A percentile compares a stretch with the other conserved stretches of the same genome.
These are phyloP conservation scores for Diarsia brunnea DNA, from an alignment of 2,888 invertebrate species.

Conservation along the genomic window DNA sequence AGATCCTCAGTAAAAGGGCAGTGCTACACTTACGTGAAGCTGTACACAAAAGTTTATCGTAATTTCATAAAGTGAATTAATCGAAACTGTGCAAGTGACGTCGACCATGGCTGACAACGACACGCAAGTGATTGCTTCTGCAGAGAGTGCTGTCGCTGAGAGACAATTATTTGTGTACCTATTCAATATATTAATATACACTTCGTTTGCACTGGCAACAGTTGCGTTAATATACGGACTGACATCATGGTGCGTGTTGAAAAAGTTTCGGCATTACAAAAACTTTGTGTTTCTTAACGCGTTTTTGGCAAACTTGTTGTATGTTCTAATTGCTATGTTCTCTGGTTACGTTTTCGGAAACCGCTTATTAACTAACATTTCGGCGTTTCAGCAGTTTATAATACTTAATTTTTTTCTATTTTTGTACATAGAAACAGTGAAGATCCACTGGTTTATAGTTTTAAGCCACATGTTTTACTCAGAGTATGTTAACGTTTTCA, in stretches of 20 bases:
- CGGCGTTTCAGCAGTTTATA: background rate
- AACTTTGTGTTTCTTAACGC: background rate
- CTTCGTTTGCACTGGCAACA: background rate
- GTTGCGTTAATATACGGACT: background rate
- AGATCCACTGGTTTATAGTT: background rate
- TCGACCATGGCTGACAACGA: background rate
- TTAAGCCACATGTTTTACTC: conserved; percentile 13
- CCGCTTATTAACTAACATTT: background rate
- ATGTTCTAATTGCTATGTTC: background rate
- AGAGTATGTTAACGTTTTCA: conserved; percentile 21
- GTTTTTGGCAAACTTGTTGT: background rate
- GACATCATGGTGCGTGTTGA: background rate
- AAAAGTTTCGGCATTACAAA: background rate
- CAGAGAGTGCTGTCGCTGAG: background rate
- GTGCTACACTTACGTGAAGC: background rate
- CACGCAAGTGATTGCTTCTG: background rate
- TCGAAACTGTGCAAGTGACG: background rate
- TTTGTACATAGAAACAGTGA: background rate
- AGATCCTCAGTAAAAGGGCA: background rate
- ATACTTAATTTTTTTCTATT: background rate
- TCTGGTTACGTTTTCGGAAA: background rate
- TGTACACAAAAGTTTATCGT: background rate
- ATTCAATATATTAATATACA: background rate
- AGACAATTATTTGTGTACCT: background rate
- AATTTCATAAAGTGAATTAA: background rate